Conservation (phyloP, 2,888 invertebrate genomes). For the Stenodera caucasica region DNA sequence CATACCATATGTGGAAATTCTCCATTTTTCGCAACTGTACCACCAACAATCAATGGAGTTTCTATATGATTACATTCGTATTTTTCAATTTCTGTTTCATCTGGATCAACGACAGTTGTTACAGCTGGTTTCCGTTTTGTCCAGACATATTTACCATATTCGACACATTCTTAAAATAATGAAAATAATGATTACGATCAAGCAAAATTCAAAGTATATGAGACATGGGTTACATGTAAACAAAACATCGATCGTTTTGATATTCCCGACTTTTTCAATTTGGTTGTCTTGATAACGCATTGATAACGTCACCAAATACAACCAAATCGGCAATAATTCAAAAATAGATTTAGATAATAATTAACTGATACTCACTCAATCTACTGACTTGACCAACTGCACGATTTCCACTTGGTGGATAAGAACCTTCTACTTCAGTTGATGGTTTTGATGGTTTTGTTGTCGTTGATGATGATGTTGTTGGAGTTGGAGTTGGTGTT, state of each 20-base stretch:
- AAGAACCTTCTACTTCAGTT: background rate
- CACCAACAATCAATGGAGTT: conserved; percentile 56
- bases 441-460: background rate
- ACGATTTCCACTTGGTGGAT: conserved; percentile 15
- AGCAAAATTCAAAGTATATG: background rate
- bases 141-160: conserved; percentile 51
- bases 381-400: no score
- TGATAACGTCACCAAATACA: no score
- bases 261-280: no score
- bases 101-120: background rate
- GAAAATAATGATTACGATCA: conserved; percentile 23
- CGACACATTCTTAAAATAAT: conserved; percentile 51
- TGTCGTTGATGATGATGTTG: background rate
- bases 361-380: conserved; percentile 25
- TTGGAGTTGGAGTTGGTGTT: no score
- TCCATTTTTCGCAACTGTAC: conserved; percentile 47
- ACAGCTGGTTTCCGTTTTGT: background rate
- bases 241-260: no score
- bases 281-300: no score
- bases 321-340: no score
- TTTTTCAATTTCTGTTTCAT: conserved; percentile 19
- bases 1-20: conserved; percentile 66
- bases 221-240: no score
- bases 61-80: conserved; percentile 53
- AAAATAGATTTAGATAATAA: no score